phyloP scores from a whole-genome alignment of 2,888 invertebrate genomes.

The Bimastos eiseni region DNA sequence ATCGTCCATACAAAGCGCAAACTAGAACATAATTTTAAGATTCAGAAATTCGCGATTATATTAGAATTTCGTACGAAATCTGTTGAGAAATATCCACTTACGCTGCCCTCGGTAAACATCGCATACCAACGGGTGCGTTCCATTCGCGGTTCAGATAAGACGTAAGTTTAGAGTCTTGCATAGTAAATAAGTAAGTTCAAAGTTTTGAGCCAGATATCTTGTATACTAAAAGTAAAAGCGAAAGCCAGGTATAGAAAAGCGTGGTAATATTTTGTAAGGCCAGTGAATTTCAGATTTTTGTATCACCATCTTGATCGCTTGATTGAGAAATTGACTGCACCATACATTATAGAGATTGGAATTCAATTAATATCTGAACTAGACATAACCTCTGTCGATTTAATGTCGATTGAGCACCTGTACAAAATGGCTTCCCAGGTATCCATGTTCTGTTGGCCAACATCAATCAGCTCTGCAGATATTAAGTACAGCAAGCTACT shows the following conservation, averaged over 20 bases:
- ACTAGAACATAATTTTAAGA: background rate
- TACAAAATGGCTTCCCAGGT: no score
- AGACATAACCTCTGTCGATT: no score
- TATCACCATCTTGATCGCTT: background rate
- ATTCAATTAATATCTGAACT: no score
- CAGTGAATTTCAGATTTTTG: background rate
- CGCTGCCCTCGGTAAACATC: slow-evolving; percentile 20
- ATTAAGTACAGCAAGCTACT: no score
- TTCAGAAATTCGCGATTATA: background rate
- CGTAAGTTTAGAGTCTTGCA: no score
- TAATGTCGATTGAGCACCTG: no score
- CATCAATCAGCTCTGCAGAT: no score
- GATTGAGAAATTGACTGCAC: no score
- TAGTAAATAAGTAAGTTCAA: background rate
- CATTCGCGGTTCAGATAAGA: background rate
- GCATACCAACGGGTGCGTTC: slow-evolving; percentile 25
- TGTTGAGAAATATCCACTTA: background rate
- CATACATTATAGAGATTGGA: background rate
- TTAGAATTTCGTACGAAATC: background rate
- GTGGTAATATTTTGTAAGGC: background rate
- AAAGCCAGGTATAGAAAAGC: background rate
- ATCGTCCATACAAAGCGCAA: background rate
- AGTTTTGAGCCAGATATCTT: background rate
- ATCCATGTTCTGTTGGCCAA: no score
- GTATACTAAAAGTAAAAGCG: background rate